Conservation (phyloP, 2,113 vertebrate genomes). For the Galbula dea region DNA sequence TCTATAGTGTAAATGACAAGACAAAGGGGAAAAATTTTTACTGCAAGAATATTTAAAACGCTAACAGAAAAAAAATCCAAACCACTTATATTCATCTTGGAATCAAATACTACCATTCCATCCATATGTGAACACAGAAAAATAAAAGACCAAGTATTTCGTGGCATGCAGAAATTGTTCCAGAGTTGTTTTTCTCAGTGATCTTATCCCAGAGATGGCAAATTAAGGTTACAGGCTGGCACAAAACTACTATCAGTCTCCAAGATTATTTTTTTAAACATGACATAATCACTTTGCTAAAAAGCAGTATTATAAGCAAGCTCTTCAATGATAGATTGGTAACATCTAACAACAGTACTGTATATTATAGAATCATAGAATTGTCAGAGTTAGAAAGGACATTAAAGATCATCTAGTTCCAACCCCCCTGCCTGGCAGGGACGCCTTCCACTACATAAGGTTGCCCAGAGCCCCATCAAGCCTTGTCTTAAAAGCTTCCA, state of each 20-base stretch:
- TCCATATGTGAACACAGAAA: background rate
- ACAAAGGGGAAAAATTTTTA: background rate
- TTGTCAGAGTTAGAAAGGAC: too few species aligned
- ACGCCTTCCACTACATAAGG: too few species aligned
- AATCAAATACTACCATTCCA: background rate
- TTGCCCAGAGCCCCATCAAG: too few species aligned
- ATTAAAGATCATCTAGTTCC: too few species aligned
- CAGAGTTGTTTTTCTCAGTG: background rate
- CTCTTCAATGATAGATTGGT: background rate
- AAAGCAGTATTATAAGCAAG: background rate
- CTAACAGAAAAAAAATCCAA: background rate
- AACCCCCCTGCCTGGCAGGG: too few species aligned
- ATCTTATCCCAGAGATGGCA: background rate
- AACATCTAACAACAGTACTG: background rate
- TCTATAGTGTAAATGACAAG: background rate
- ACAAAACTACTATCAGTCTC: background rate
- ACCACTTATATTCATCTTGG: background rate
- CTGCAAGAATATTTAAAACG: background rate
- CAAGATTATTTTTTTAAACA: background rate
- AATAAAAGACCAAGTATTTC: background rate
- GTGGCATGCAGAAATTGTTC: background rate
- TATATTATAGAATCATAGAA: too few species aligned
- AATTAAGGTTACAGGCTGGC: background rate
- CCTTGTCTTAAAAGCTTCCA: too few species aligned
- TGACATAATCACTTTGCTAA: background rate